These are phyloP conservation scores for Andrena trimmerana DNA, from an alignment of 2,888 invertebrate genomes.

Conservation along the genomic window DNA sequence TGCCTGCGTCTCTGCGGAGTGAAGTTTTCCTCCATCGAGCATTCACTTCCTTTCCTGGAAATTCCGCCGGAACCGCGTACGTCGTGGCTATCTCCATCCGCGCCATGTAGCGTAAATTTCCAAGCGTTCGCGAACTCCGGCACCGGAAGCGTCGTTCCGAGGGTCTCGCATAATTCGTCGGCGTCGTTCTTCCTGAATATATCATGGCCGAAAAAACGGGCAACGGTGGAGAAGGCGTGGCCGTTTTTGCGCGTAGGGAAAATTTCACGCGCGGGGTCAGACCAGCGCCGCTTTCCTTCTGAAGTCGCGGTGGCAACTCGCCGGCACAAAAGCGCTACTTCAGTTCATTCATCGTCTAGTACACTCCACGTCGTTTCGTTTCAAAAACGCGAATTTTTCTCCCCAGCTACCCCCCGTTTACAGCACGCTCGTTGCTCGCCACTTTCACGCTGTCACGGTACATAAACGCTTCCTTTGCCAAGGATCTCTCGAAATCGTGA, in stretches of 20 bases:
- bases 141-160: constrained; percentile 57
- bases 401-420: neutral
- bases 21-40: constrained; percentile 48
- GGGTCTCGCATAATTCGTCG: constrained; percentile 71
- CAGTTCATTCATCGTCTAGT: constrained; percentile 57
- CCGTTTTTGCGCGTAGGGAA: constrained; percentile 24
- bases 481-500: constrained; percentile 31
- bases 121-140: constrained; percentile 53
- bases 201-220: constrained; percentile 49
- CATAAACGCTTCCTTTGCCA: constrained; percentile 48
- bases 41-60: constrained; percentile 35
- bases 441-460: constrained; percentile 57
- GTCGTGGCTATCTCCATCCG: constrained; percentile 58
- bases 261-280: constrained; percentile 21
- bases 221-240: neutral
- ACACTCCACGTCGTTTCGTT: constrained; percentile 60
- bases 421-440: constrained; percentile 32
- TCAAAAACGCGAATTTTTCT: constrained; percentile 57
- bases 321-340: constrained; percentile 52
- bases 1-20: neutral
- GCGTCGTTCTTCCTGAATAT: constrained; percentile 57
- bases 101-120: constrained; percentile 70
- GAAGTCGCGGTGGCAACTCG: constrained; percentile 22
- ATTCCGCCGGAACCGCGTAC: constrained; percentile 43
- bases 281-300: constrained; percentile 18